Conservation (phyloP, 2,888 invertebrate genomes). For the Drymonia ruficornis region DNA sequence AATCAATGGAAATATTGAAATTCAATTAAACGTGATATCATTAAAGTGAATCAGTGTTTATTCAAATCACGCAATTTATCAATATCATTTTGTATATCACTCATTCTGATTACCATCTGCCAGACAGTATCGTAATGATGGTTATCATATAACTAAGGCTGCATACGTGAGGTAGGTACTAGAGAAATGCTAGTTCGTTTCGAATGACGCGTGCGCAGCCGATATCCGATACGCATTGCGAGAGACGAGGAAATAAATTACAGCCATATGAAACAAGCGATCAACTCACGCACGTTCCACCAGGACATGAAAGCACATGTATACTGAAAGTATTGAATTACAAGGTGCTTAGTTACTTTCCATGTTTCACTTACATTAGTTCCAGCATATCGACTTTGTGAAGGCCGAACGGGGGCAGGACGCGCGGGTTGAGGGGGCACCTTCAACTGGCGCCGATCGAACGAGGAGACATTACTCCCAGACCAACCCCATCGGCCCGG, state of each 20-base stretch:
- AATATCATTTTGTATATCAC: background rate
- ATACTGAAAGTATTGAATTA: slow-evolving; percentile 32
- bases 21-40: slow-evolving; percentile 2
- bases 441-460: slow-evolving; percentile 77
- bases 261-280: slow-evolving; percentile 48
- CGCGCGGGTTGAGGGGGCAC: slow-evolving; percentile 77
- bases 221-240: slow-evolving; percentile 73
- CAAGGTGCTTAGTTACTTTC: slow-evolving; percentile 19
- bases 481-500: slow-evolving; percentile 83
- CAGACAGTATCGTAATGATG: slow-evolving; percentile 7
- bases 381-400: slow-evolving; percentile 61
- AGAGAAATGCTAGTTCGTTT: slow-evolving; percentile 60
- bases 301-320: slow-evolving; percentile 55
- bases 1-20: slow-evolving; percentile 5
- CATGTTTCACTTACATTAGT: slow-evolving; percentile 61
- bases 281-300: slow-evolving; percentile 55
- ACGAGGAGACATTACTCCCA: slow-evolving; percentile 80
- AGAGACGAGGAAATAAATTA: slow-evolving; percentile 71
- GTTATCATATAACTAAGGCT: slow-evolving; percentile 17
- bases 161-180: slow-evolving; percentile 22
- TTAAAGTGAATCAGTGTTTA: background rate
- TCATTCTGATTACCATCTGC: slow-evolving; percentile 2
- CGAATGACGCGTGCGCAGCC: slow-evolving; percentile 64
- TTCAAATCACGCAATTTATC: background rate
- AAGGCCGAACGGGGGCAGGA: slow-evolving; percentile 71